Percentiles rank a stretch among this genome's conserved stretches.
phyloP scores from a whole-genome alignment of 1,140 invertebrate genomes.

The Apocrypta bakeri region DNA sequence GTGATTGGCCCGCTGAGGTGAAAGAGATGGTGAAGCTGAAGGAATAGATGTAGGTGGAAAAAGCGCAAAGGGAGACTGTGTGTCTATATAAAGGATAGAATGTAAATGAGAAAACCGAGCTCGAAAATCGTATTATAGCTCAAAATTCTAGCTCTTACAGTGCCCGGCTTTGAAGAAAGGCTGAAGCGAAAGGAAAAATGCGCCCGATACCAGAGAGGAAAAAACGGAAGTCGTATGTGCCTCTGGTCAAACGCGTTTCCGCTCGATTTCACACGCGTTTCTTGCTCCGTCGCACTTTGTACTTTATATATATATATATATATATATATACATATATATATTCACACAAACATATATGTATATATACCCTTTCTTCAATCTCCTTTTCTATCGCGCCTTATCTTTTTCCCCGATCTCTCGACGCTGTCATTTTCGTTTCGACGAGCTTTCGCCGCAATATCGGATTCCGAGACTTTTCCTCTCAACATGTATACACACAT shows the following conservation, averaged over 20 bases:
- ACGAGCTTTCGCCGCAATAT: slow-evolving; percentile 6
- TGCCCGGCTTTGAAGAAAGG: background rate
- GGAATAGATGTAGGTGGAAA: slow-evolving; percentile 1
- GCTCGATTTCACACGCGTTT: slow-evolving; percentile 33
- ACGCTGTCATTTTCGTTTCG: slow-evolving; percentile 30
- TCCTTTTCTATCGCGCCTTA: background rate
- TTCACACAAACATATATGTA: too few relatives aligned
- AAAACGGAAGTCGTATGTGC: background rate
- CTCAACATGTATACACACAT: background rate
- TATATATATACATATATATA: background rate
- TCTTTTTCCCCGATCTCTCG: background rate
- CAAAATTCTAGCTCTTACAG: background rate
- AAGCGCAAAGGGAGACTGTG: background rate
- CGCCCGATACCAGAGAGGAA: background rate
- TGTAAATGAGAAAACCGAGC: background rate
- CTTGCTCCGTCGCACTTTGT: slow-evolving; percentile 11
- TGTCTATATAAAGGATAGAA: background rate
- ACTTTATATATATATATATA: background rate
- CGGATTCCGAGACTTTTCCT: slow-evolving; percentile 19
- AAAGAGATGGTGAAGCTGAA: background rate
- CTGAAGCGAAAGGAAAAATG: background rate
- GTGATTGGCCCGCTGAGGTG: background rate
- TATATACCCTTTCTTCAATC: background rate
- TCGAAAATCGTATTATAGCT: background rate
- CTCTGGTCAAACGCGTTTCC: slow-evolving; percentile 33